These are phyloP conservation scores for Physocephala rufipes DNA, from an alignment of 2,888 invertebrate species.

Conservation along the genomic window DNA sequence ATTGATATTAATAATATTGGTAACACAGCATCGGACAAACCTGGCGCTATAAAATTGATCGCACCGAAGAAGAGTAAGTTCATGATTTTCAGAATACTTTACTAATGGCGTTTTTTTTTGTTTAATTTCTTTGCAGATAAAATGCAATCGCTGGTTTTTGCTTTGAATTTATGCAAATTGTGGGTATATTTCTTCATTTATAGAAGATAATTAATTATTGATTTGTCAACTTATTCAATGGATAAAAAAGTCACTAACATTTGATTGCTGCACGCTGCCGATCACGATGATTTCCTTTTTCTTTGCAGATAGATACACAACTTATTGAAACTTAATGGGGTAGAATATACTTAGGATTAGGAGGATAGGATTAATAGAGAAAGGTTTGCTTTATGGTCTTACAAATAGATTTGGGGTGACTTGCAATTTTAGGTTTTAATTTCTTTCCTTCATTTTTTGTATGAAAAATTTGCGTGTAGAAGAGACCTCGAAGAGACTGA, in stretches of 20 bases:
- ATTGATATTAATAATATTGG: constrained; percentile 67
- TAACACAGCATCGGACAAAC: constrained; percentile 71
- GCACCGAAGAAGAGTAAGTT: constrained; percentile 93
- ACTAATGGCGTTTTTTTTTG: constrained; percentile 50
- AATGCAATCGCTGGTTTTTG: constrained; percentile 51
- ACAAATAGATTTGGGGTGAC: too few relatives aligned
- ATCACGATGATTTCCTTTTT: neutral
- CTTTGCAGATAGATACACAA: too few relatives aligned
- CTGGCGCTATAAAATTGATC: constrained; percentile 85
- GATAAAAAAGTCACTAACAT: neutral
- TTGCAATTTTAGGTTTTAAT: too few relatives aligned
- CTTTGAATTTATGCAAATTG: constrained; percentile 43
- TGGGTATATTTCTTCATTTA: constrained; percentile 7
- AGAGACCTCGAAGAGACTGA: too few relatives aligned
- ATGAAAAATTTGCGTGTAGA: too few relatives aligned
- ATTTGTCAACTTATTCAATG: neutral
- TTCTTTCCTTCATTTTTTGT: too few relatives aligned
- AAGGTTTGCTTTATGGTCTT: too few relatives aligned
- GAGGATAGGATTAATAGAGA: too few relatives aligned
- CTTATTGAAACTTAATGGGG: too few relatives aligned
- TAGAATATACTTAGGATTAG: too few relatives aligned
- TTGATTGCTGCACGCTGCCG: neutral
- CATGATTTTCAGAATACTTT: constrained; percentile 49
- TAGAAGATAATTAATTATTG: constrained; percentile 12
- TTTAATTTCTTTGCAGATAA: constrained; percentile 45